These are phyloP conservation scores for Tiliqua scincoides DNA, from an alignment of 2,113 vertebrate species.

Conservation along the genomic window DNA sequence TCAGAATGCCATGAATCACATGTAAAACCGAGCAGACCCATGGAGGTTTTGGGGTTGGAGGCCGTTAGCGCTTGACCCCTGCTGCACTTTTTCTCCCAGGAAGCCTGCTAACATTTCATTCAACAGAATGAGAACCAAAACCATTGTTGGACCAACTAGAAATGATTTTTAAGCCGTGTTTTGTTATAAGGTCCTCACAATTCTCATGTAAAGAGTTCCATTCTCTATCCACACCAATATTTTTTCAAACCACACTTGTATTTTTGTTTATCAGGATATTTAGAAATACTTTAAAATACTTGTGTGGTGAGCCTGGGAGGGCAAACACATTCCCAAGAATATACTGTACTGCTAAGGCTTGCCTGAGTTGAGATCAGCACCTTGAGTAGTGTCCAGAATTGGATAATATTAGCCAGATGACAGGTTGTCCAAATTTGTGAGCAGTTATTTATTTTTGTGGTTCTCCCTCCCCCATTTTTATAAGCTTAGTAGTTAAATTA, in stretches of 20 bases:
- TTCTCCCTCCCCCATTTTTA: background rate
- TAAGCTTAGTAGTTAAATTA: background rate
- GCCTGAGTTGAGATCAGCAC: background rate
- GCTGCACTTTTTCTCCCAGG: background rate
- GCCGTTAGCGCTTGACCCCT: too few species aligned
- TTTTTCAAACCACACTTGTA: background rate
- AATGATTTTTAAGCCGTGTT: accelerated
- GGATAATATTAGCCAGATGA: too few species aligned
- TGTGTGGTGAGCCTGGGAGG: too few species aligned
- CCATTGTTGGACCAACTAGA: too few species aligned
- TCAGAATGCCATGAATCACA: too few species aligned
- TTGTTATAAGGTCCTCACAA: too few species aligned
- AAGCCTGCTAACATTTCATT: conserved; percentile 25
- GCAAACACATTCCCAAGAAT: background rate
- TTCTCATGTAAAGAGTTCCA: too few species aligned
- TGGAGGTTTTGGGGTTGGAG: too few species aligned
- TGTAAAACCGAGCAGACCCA: too few species aligned
- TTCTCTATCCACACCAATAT: background rate
- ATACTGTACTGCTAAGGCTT: background rate
- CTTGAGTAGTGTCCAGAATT: background rate
- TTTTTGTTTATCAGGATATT: background rate
- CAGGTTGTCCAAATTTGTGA: too few species aligned
- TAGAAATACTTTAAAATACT: background rate
- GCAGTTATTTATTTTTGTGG: too few species aligned
- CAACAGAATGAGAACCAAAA: background rate